A percentile compares a stretch with the other conserved stretches of the same genome.
phyloP scores from a whole-genome alignment of 1,140 invertebrate species.

The Cherax quadricarinatus region DNA sequence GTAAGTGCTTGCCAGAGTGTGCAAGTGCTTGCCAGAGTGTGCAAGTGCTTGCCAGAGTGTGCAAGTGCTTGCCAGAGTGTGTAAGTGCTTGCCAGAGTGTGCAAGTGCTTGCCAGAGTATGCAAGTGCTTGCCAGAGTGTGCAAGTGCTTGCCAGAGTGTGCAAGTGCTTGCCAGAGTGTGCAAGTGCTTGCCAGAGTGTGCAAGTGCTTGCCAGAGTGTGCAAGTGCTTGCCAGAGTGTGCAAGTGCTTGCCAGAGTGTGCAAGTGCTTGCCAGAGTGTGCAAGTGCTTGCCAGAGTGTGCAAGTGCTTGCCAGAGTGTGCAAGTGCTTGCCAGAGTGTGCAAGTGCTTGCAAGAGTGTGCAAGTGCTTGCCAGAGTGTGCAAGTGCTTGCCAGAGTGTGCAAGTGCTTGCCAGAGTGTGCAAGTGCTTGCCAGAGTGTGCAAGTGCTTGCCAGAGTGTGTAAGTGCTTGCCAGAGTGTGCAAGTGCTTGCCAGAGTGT shows the following conservation, averaged over 20 bases:
- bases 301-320: background rate
- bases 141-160: background rate
- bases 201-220: background rate
- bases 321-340: background rate
- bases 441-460: background rate
- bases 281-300: background rate
- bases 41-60: background rate
- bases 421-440: background rate
- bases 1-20: background rate
- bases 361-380: background rate
- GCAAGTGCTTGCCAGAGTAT: background rate
- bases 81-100: background rate
- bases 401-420: background rate
- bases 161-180: background rate
- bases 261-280: background rate
- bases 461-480: background rate
- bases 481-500: background rate
- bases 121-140: background rate
- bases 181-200: background rate
- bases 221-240: background rate
- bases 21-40: background rate
- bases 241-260: background rate
- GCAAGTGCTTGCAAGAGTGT: background rate
- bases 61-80: background rate
- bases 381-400: background rate